Evolutionary conservation across 2,113 vertebrate species (phyloP).

Genomic region (Rana temporaria): DNA sequence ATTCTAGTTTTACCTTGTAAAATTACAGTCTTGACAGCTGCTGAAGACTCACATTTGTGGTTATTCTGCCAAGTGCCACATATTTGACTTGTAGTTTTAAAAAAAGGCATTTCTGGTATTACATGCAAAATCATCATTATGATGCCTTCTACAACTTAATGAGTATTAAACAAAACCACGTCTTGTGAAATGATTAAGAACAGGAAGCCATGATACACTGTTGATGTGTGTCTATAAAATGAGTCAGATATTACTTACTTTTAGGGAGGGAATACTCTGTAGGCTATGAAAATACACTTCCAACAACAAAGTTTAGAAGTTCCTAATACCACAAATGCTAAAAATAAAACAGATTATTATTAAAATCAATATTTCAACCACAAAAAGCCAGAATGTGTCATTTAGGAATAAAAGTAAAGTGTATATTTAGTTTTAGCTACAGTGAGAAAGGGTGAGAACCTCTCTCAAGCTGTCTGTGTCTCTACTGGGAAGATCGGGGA

Average conservation of each 20-base stretch:
- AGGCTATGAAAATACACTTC: not conserved
- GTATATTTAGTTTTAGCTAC: too few species aligned
- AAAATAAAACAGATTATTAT: too few species aligned
- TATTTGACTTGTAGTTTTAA: constrained; percentile 37
- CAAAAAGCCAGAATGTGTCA: too few species aligned
- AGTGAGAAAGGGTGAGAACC: too few species aligned
- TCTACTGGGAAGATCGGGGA: too few species aligned
- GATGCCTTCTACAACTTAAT: constrained; percentile 13
- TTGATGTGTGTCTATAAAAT: constrained; percentile 13
- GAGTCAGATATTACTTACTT: constrained; percentile 11
- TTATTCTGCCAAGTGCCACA: constrained; percentile 44
- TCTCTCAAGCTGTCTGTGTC: too few species aligned
- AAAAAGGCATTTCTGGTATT: constrained; percentile 29
- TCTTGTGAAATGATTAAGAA: not conserved
- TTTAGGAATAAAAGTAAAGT: too few species aligned
- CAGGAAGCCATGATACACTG: constrained; percentile 31
- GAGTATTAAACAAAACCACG: constrained; percentile 2
- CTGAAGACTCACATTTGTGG: constrained; percentile 10
- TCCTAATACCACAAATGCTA: too few species aligned
- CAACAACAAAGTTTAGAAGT: too few species aligned
- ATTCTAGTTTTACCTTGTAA: constrained; percentile 49
- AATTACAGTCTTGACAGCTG: constrained; percentile 58
- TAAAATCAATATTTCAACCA: too few species aligned
- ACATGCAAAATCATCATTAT: not conserved
- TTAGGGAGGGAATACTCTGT: constrained; percentile 1